phyloP scores from a whole-genome alignment of 2,113 vertebrate species.

The Sander vitreus region DNA sequence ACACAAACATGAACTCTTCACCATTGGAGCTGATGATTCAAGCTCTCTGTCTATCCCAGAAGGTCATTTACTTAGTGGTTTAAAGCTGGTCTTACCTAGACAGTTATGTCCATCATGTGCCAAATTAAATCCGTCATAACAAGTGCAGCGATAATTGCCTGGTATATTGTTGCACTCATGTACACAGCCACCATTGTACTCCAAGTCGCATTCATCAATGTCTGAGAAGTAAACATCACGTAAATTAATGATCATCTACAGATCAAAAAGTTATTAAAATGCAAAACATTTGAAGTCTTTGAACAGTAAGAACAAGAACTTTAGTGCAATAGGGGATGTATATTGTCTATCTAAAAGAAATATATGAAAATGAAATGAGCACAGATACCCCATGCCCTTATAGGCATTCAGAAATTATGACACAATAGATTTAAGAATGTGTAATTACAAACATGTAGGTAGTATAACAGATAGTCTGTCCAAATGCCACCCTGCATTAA shows the following conservation, averaged over 20 bases:
- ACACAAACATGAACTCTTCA: conserved; percentile 45
- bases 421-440: not conserved
- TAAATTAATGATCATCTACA: conserved; percentile 63
- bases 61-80: conserved; percentile 6
- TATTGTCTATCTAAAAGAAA: not conserved
- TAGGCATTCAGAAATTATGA: not conserved
- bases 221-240: conserved; percentile 84
- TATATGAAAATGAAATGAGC: not conserved
- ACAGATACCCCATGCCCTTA: not conserved
- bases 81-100: conserved; percentile 88
- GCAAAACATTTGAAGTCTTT: not conserved
- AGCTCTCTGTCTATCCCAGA: not conserved
- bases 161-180: conserved; percentile 98
- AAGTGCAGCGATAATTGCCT: conserved; percentile 97
- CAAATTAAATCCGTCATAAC: conserved; percentile 96
- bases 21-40: conserved; percentile 22
- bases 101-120: conserved; percentile 98
- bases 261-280: not conserved
- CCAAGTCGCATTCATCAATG: conserved; percentile 94
- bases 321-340: not conserved
- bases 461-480: not conserved
- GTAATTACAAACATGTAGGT: not conserved
- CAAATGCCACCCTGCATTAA: not conserved
- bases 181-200: conserved; percentile 96
- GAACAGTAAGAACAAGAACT: not conserved